A percentile compares a stretch with the other conserved stretches of the same genome.
These are phyloP conservation scores for Apis laboriosa DNA, from an alignment of 1,140 invertebrate genomes.

Conservation along the genomic window DNA sequence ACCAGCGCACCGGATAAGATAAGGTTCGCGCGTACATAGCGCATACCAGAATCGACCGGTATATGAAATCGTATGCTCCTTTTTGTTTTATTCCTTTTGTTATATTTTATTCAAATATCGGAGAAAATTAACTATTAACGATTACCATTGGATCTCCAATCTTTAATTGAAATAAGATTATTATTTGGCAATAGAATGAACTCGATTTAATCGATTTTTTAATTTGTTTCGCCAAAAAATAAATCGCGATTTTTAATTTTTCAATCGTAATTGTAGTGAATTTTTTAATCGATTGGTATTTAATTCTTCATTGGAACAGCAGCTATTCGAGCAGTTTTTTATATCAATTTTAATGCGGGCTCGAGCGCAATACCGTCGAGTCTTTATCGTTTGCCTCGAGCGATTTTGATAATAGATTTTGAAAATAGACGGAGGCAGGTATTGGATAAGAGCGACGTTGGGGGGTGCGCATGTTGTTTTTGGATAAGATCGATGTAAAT, in stretches of 20 bases:
- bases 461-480: neutral
- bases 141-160: no score
- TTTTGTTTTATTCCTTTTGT: no score
- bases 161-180: no score
- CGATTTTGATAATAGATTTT: constrained; percentile 14
- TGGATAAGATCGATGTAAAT: constrained; percentile 30
- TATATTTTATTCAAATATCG: no score
- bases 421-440: neutral
- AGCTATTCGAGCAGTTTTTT: neutral
- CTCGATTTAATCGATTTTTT: no score
- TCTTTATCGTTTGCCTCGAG: neutral
- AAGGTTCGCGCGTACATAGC: constrained; percentile 66
- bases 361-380: neutral
- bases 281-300: no score
- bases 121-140: no score
- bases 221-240: no score
- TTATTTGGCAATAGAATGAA: no score
- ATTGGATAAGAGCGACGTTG: neutral
- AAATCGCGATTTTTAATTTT: no score
- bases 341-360: constrained; percentile 25
- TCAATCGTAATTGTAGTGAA: no score
- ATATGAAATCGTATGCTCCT: constrained; percentile 33
- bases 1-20: constrained; percentile 75
- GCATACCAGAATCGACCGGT: constrained; percentile 63
- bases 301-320: neutral